phyloP scores from a whole-genome alignment of 2,113 vertebrate genomes.

The Pheucticus melanocephalus region DNA sequence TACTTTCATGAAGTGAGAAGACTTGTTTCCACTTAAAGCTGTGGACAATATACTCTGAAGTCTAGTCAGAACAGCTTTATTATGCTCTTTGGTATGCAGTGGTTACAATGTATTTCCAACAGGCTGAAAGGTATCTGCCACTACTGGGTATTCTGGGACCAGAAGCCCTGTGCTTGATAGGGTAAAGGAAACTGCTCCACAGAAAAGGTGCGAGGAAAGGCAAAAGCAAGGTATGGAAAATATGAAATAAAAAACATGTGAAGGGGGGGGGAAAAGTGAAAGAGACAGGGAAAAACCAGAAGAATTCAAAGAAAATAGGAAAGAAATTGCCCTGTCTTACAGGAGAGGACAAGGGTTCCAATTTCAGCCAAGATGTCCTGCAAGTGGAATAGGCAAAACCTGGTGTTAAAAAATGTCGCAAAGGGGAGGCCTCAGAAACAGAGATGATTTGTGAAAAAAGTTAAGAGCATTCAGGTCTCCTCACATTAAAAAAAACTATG shows the following conservation, averaged over 20 bases:
- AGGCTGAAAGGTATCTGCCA: neutral
- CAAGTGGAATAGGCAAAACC: neutral
- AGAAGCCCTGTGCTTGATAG: neutral
- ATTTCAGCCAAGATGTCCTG: neutral
- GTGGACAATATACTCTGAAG: neutral
- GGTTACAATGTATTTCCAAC: neutral
- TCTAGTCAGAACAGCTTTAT: neutral
- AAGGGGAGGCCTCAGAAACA: neutral
- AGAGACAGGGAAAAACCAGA: neutral
- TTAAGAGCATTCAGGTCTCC: neutral
- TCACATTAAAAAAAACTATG: accelerated
- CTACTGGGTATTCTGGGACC: neutral
- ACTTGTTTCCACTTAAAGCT: neutral
- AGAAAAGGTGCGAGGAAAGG: neutral
- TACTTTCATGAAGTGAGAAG: neutral
- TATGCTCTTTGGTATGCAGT: neutral
- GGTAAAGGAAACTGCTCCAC: neutral
- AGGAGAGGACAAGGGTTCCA: neutral
- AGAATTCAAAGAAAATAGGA: neutral
- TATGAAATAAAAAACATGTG: neutral
- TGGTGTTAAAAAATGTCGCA: accelerated
- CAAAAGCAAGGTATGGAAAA: neutral
- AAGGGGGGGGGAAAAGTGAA: accelerated
- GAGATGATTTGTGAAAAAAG: neutral
- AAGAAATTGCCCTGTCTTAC: neutral